These are phyloP conservation scores for Aphrophora alni DNA, from an alignment of 2,888 invertebrate genomes.

Conservation along the genomic window DNA sequence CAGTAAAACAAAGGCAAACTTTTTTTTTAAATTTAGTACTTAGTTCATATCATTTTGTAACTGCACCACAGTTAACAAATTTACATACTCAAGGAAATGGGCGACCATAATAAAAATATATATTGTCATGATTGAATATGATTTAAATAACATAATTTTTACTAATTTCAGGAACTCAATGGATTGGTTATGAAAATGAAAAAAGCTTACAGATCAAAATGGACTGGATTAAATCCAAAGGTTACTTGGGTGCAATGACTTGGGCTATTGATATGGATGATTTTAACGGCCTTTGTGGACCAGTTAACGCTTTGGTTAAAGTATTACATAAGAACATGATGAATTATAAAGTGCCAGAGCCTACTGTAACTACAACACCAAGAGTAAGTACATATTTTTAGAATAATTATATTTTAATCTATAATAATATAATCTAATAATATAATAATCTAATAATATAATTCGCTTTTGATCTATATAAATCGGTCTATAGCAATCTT, in stretches of 20 bases:
- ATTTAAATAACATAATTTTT: background rate
- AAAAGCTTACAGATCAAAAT: conserved; percentile 86
- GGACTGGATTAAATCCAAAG: conserved; percentile 84
- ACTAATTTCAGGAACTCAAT: conserved; percentile 67
- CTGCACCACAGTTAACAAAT: too few relatives aligned
- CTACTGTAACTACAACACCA: conserved; percentile 53
- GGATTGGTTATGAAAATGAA: conserved; percentile 89
- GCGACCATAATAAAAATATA: too few relatives aligned
- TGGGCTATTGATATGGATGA: conserved; percentile 96
- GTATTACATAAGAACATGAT: conserved; percentile 77
- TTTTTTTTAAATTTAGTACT: too few relatives aligned
- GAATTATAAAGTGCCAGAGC: conserved; percentile 57
- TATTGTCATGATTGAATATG: too few relatives aligned
- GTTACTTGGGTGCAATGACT: conserved; percentile 87
- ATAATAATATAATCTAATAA: background rate
- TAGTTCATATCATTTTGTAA: too few relatives aligned
- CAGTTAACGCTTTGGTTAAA: conserved; percentile 75
- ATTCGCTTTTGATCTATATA: background rate
- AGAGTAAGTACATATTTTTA: conserved; percentile 48
- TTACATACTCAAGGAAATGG: too few relatives aligned
- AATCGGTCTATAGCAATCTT: too few relatives aligned
- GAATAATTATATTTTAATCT: too few relatives aligned
- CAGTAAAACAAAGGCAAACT: too few relatives aligned
- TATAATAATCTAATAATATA: too few relatives aligned
- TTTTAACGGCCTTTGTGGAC: conserved; percentile 82